Percentiles rank a stretch among this genome's conserved stretches.
phyloP scores from a whole-genome alignment of 2,797 vertebrate species.

The Furcifer pardalis region DNA sequence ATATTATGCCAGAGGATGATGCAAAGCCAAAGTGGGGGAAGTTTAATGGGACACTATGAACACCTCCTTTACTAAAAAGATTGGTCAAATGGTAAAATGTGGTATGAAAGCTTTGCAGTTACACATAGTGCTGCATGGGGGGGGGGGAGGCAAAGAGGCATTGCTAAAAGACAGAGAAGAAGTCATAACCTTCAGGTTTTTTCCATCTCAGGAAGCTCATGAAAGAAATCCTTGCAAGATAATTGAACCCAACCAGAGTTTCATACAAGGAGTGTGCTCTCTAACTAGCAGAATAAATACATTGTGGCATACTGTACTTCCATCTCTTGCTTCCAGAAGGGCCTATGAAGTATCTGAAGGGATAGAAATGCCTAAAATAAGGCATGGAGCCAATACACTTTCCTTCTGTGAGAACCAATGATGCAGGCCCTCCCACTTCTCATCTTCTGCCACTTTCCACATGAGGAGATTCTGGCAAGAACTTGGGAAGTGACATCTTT shows the following conservation, averaged over 20 bases:
- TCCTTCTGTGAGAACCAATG: not conserved
- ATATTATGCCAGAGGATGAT: not conserved
- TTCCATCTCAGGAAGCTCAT: not conserved
- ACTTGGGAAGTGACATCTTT: conserved; percentile 14
- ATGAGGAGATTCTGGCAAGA: not conserved
- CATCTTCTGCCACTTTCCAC: not conserved
- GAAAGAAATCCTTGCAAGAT: not conserved
- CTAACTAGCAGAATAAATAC: not conserved
- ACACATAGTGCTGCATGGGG: not conserved
- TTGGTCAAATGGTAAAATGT: not conserved
- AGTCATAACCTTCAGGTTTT: not conserved
- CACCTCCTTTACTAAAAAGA: not conserved
- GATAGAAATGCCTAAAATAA: not conserved
- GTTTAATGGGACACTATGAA: not conserved
- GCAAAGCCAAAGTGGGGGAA: not conserved
- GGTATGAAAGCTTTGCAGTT: not conserved
- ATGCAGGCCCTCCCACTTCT: not conserved
- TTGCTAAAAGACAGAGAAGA: too few species aligned
- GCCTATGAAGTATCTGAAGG: not conserved
- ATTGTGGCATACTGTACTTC: not conserved
- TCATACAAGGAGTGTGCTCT: not conserved
- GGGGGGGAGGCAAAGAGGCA: too few species aligned
- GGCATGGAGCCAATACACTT: not conserved
- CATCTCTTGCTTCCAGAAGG: not conserved
- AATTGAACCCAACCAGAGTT: too few species aligned